These are phyloP conservation scores for Athalia rosae DNA, from an alignment of 2,888 invertebrate genomes.

Conservation along the genomic window DNA sequence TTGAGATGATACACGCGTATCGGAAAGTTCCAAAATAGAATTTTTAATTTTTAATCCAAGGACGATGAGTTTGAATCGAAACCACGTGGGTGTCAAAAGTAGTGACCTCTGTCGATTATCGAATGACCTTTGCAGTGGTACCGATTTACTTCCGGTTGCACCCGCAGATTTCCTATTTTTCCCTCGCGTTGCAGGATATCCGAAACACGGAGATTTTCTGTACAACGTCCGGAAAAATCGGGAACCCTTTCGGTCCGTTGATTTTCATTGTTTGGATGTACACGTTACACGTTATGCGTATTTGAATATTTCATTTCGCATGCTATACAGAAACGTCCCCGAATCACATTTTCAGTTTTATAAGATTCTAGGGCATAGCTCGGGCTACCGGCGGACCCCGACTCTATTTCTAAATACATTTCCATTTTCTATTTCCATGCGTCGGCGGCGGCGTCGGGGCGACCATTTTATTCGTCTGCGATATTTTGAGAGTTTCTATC, in stretches of 20 bases:
- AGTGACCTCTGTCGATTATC: constrained; percentile 63
- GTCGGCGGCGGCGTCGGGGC: constrained; percentile 57
- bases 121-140: constrained; percentile 63
- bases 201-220: too few species aligned
- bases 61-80: not conserved
- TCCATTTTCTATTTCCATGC: constrained; percentile 68
- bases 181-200: too few species aligned
- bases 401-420: constrained; percentile 66
- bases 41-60: too few species aligned
- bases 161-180: constrained; percentile 52
- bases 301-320: too few species aligned
- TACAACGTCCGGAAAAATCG: too few species aligned
- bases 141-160: constrained; percentile 71
- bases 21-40: too few species aligned
- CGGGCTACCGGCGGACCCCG: constrained; percentile 51
- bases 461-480: constrained; percentile 71
- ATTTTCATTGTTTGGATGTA: too few species aligned
- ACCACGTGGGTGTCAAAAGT: constrained; percentile 58
- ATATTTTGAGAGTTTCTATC: constrained; percentile 65
- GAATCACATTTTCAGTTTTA: constrained; percentile 49
- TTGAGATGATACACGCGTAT: too few species aligned
- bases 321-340: too few species aligned
- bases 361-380: constrained; percentile 64
- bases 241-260: too few species aligned
- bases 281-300: too few species aligned